Base-by-base conservation (phyloP, 2,888 invertebrate species). In the Eupithecia subumbrata region DNA sequence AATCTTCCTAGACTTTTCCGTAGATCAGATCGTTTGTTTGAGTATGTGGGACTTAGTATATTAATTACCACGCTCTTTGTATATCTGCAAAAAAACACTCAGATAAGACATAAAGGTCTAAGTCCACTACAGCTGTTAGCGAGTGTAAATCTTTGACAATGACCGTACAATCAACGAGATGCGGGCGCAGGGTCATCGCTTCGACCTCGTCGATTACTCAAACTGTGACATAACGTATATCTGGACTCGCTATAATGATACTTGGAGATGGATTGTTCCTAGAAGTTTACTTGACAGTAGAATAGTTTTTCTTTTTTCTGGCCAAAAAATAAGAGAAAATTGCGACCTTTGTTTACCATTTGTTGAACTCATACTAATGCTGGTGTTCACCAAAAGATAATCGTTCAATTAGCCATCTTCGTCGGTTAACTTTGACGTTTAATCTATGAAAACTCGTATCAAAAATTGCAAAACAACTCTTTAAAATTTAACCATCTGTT, bases 211-310 rank as follows among this genome's bases (percentile, higher is more conserved):
- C 40, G 78, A 78, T 78, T 74, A 76, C 70, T 72, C 60, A 45
- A 74, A 71, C 56, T 76, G 76, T 78, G 78, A 78, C 76, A 78
- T 78, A 78, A 78, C 73, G 75, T 22, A n/a, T 67, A 67, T 67
- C 67, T 67, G 40, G n/a, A 66, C n/a, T n/a, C 34, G 16, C 66
- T 66, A 12, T 37, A n/a, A 11, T 66, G 0, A 34, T 34, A 64
- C 30, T 64, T 64, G 18, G 14, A 64, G 30, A 64, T 56, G 56
- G 25, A 60, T 60, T 1, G 8, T n/a, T n/a, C 45, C n/a, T 52
- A 52, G 9, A 52, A 52, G 2, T 9, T 52, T n/a, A 52, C n/a
- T 3, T 2, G 9, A 9, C n/a, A 52, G n/a, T n/a, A 48, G 7
- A 48, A 48, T 7, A 18, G 5, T 48, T 48, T 18, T 43, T 43